Conservation (phyloP, 1,140 invertebrate species). For the Orchestia grillus region DNA sequence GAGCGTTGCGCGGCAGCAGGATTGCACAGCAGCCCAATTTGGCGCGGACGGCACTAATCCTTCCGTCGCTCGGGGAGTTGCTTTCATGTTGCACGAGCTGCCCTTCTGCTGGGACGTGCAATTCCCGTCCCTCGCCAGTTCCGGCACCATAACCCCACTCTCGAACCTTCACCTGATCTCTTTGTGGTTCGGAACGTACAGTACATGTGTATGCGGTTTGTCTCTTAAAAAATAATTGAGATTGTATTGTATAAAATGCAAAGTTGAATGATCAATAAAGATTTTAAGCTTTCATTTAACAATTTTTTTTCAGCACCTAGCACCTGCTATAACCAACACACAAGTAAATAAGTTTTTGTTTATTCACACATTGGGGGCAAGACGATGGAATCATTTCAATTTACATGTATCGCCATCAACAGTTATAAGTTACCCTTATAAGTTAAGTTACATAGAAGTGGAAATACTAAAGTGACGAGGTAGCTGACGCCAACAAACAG, state of each 20-base stretch:
- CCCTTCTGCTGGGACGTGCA: not conserved
- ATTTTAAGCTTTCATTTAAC: not conserved
- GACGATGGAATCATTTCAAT: not conserved
- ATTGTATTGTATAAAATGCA: not conserved
- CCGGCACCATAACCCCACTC: not conserved
- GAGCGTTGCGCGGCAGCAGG: slow-evolving; percentile 2
- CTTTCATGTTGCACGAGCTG: slow-evolving; percentile 27
- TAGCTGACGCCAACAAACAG: not conserved
- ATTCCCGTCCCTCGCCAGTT: not conserved
- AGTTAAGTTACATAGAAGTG: not conserved
- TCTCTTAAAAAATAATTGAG: not conserved
- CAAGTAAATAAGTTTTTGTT: not conserved
- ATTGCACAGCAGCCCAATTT: slow-evolving; percentile 39
- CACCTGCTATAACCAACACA: not conserved
- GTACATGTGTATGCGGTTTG: not conserved
- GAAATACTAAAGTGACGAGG: not conserved
- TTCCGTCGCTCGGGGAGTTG: slow-evolving; percentile 26
- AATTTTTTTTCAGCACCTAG: not conserved
- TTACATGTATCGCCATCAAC: not conserved
- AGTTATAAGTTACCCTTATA: not conserved
- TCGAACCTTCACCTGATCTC: not conserved
- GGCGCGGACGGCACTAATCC: slow-evolving; percentile 9
- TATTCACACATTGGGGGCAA: not conserved
- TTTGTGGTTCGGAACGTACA: not conserved
- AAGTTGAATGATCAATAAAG: not conserved